These are phyloP conservation scores for Brachyhypopomus occidentalis DNA, from an alignment of 2,113 vertebrate genomes.

Conservation along the genomic window DNA sequence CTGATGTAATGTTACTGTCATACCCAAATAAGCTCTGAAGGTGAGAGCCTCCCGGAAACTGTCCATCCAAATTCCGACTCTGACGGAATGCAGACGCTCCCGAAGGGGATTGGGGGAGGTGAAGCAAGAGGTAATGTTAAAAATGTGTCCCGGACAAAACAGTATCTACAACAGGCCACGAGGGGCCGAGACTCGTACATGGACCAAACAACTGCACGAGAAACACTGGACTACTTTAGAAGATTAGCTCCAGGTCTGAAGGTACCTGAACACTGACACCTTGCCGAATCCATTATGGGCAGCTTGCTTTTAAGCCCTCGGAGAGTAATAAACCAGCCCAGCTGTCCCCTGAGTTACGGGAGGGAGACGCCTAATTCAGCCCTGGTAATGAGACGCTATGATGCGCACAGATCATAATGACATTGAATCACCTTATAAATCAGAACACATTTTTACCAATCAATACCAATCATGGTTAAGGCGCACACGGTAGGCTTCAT, in stretches of 20 bases:
- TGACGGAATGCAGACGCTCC: slow-evolving; percentile 59
- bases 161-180: slow-evolving; percentile 56
- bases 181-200: slow-evolving; percentile 65
- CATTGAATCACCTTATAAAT: neutral
- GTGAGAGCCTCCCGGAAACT: slow-evolving; percentile 60
- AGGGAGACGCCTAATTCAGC: neutral
- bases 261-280: too few species aligned
- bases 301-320: neutral
- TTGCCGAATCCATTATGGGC: too few species aligned
- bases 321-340: neutral
- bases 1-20: slow-evolving; percentile 61
- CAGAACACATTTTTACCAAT: slow-evolving; percentile 9
- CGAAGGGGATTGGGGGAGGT: slow-evolving; percentile 16
- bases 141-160: slow-evolving; percentile 43
- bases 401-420: neutral
- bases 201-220: slow-evolving; percentile 54
- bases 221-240: neutral
- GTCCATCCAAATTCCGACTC: slow-evolving; percentile 64
- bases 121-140: too few species aligned
- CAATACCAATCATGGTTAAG: neutral
- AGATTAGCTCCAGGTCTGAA: too few species aligned
- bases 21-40: slow-evolving; percentile 68
- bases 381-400: neutral
- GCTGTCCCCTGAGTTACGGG: neutral
- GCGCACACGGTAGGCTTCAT: neutral